Percentiles rank a stretch among this genome's conserved stretches.
These are phyloP conservation scores for Laothoe populi DNA, from an alignment of 2,888 invertebrate species.

Conservation along the genomic window DNA sequence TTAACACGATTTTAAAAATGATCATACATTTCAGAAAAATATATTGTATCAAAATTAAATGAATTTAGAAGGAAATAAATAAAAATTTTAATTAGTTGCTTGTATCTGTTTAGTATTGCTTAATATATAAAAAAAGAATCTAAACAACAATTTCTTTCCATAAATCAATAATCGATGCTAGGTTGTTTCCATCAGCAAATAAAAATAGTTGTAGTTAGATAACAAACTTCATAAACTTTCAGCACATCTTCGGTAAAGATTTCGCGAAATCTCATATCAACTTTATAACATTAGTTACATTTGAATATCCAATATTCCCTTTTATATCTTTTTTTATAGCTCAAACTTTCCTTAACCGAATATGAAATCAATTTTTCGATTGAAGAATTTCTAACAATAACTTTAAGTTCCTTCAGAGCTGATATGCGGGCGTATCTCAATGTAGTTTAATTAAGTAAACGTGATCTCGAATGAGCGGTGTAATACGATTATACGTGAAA, in stretches of 20 bases:
- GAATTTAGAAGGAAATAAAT: too few relatives aligned
- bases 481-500: slow-evolving; percentile 51
- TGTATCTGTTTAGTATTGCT: too few relatives aligned
- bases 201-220: not conserved
- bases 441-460: slow-evolving; percentile 75
- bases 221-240: slow-evolving; percentile 20
- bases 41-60: too few relatives aligned
- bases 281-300: slow-evolving; percentile 21
- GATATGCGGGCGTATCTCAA: slow-evolving; percentile 77
- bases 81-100: too few relatives aligned
- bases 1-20: too few relatives aligned
- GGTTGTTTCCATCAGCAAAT: not conserved
- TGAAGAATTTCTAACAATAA: slow-evolving; percentile 41
- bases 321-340: slow-evolving; percentile 3
- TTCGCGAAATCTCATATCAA: slow-evolving; percentile 14
- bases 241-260: slow-evolving; percentile 14
- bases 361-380: slow-evolving; percentile 46
- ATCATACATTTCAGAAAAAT: too few relatives aligned
- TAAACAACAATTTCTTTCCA: not conserved
- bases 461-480: slow-evolving; percentile 70
- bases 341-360: slow-evolving; percentile 10
- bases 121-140: too few relatives aligned
- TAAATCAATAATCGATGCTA: slow-evolving; percentile 2
- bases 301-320: slow-evolving; percentile 25
- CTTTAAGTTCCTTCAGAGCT: slow-evolving; percentile 16